phyloP scores from a whole-genome alignment of 2,797 vertebrate species.

The Meriones psammophilus region DNA sequence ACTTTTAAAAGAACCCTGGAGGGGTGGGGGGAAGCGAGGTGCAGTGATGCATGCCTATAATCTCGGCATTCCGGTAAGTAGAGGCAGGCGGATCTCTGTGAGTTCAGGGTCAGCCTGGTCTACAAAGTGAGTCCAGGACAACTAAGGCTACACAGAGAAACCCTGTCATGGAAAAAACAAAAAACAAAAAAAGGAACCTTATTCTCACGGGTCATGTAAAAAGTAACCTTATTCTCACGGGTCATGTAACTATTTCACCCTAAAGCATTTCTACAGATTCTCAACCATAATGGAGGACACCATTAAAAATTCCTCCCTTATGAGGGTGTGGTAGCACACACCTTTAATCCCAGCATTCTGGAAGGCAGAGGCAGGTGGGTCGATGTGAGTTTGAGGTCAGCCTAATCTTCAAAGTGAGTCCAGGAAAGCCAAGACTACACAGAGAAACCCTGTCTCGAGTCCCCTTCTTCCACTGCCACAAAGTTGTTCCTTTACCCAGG shows the following conservation, averaged over 20 bases:
- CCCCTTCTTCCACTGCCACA: not conserved
- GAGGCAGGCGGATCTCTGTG: no score
- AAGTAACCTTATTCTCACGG: not conserved
- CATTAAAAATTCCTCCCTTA: slow-evolving; percentile 47
- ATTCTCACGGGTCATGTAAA: not conserved
- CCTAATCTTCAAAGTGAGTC: not conserved
- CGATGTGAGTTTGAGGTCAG: not conserved
- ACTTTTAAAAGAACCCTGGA: slow-evolving; percentile 12
- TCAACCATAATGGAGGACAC: slow-evolving; percentile 15
- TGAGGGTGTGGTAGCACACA: not conserved
- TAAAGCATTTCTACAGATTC: slow-evolving; percentile 47
- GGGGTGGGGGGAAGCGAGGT: no score
- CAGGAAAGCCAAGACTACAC: not conserved
- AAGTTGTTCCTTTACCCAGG: not conserved
- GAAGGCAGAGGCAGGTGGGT: not conserved
- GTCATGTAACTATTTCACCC: not conserved
- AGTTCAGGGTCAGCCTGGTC: no score
- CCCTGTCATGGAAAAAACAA: no score
- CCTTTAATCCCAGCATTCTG: not conserved
- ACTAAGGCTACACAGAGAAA: no score
- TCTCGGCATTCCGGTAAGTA: no score
- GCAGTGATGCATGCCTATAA: no score
- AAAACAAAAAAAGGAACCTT: no score
- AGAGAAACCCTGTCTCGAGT: not conserved
- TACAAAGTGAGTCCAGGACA: no score